phyloP scores from a whole-genome alignment of 64 coral and sea anemone species.

The Catalaphyllia jardinei region DNA sequence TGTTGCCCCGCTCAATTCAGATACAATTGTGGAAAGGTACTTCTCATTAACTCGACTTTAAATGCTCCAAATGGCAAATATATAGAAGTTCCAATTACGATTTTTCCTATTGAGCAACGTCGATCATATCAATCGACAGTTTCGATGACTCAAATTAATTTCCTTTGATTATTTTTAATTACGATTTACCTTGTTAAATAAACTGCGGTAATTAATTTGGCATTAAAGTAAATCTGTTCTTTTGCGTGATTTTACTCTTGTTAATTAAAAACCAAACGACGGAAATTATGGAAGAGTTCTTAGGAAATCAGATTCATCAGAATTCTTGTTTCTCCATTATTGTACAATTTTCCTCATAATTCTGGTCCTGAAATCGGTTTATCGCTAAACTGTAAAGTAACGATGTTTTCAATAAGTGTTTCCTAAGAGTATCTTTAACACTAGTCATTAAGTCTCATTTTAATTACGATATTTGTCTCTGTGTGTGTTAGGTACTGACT shows the following conservation, averaged over 20 bases:
- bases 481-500: too few relatives aligned
- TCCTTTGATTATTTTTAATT: not conserved
- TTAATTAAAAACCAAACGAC: conserved; percentile 10
- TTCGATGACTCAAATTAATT: not conserved
- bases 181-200: not conserved
- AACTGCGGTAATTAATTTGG: not conserved
- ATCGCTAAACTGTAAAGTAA: not conserved
- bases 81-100: not conserved
- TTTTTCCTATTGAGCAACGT: not conserved
- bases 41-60: not conserved
- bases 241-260: not conserved
- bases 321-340: not conserved
- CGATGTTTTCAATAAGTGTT: too few relatives aligned
- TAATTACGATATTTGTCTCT: too few relatives aligned
- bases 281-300: not conserved
- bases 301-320: not conserved
- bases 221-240: not conserved
- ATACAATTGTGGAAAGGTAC: not conserved
- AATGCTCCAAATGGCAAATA: not conserved
- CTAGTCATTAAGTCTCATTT: too few relatives aligned
- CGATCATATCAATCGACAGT: not conserved
- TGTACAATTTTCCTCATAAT: not conserved
- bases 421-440: not conserved
- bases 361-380: not conserved
- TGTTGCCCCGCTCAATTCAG: not conserved